These are phyloP conservation scores for Apamea monoglypha DNA, from an alignment of 2,888 invertebrate genomes.

Conservation along the genomic window DNA sequence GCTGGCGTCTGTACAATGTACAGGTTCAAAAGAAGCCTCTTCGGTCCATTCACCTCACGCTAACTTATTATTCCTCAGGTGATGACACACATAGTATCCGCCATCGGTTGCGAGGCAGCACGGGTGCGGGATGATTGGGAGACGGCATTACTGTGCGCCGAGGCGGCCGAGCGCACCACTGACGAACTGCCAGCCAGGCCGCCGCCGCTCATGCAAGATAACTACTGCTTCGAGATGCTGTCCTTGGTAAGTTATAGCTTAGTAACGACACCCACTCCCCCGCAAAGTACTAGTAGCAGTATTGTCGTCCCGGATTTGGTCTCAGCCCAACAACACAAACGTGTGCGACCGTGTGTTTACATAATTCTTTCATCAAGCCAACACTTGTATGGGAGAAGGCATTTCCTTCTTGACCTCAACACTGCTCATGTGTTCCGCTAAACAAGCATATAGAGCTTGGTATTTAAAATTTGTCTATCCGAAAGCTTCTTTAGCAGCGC, in stretches of 20 bases:
- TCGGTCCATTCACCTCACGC: neutral
- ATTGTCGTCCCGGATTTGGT: neutral
- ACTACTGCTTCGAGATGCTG: conserved; percentile 99
- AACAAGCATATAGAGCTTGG: neutral
- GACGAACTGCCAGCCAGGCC: conserved; percentile 74
- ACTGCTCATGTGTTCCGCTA: neutral
- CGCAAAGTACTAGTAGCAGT: neutral
- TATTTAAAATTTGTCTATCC: neutral
- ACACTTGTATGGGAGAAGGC: no score
- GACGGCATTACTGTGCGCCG: conserved; percentile 81
- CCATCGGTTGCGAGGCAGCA: conserved; percentile 96
- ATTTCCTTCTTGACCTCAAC: no score
- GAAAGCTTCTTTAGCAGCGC: no score
- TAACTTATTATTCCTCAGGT: conserved; percentile 84
- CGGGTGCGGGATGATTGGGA: conserved; percentile 98
- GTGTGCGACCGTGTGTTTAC: neutral
- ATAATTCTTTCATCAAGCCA: neutral
- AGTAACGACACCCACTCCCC: neutral
- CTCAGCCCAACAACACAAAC: neutral
- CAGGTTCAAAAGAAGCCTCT: neutral
- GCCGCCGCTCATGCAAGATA: conserved; percentile 90
- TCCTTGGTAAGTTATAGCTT: conserved; percentile 92
- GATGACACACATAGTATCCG: conserved; percentile 96
- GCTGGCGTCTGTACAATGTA: no score
- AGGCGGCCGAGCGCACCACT: conserved; percentile 72